Percentiles rank a stretch among this genome's conserved stretches.
phyloP scores from a whole-genome alignment of 1,140 invertebrate genomes.

The Eriosoma lanigerum region DNA sequence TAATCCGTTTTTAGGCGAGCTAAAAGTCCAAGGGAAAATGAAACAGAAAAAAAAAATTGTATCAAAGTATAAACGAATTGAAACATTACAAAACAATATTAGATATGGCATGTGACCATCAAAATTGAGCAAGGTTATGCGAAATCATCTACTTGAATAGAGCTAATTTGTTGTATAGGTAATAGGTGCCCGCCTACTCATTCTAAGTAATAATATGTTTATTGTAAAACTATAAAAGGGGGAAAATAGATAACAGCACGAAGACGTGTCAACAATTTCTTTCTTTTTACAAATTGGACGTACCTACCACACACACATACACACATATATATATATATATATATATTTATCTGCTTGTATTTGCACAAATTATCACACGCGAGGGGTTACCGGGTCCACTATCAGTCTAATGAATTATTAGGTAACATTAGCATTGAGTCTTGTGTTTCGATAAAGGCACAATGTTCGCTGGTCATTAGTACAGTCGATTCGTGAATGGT shows the following conservation, averaged over 20 bases:
- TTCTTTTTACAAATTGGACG: constrained; percentile 24
- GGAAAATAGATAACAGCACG: constrained; percentile 19
- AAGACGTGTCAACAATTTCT: constrained; percentile 21
- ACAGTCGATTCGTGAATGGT: constrained; percentile 26
- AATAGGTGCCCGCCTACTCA: not conserved
- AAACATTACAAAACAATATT: too few species aligned
- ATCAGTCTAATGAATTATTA: constrained; percentile 51
- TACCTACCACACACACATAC: too few species aligned
- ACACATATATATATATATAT: too few species aligned
- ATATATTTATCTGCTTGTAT: constrained; percentile 41
- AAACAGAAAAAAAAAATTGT: too few species aligned
- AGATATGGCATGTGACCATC: not conserved
- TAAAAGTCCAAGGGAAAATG: too few species aligned
- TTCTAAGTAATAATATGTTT: constrained; percentile 11
- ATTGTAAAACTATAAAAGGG: not conserved
- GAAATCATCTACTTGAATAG: constrained; percentile 16
- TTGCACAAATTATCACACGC: constrained; percentile 48
- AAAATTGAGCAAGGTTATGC: constrained; percentile 7
- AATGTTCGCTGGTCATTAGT: constrained; percentile 33
- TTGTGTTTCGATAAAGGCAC: constrained; percentile 41
- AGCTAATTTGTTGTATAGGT: constrained; percentile 23
- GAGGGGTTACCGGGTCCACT: constrained; percentile 30
- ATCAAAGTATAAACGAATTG: too few species aligned
- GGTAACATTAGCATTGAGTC: constrained; percentile 42
- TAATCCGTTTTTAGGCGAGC: too few species aligned